phyloP scores from a whole-genome alignment of 2,888 invertebrate species.

The Lysandra bellargus region DNA sequence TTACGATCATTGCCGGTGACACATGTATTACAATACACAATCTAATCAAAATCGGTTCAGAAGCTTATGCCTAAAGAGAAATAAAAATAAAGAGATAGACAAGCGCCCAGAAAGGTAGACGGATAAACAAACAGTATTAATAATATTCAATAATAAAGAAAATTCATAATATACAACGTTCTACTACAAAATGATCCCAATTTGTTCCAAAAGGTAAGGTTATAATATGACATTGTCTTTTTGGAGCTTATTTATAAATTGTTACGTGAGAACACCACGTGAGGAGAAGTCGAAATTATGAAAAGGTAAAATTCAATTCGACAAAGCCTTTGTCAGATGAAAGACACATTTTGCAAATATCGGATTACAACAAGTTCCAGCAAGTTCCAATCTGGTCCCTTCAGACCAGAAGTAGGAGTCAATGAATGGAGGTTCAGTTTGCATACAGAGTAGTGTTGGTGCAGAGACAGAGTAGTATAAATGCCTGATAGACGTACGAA shows the following conservation, averaged over 20 bases:
- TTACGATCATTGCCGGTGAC: too few relatives aligned
- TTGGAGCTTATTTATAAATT: background rate
- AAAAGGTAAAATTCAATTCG: constrained; percentile 8
- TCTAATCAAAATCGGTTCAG: too few relatives aligned
- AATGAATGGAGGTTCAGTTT: constrained; percentile 44
- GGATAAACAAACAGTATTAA: too few relatives aligned
- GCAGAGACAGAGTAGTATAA: background rate
- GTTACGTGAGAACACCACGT: background rate
- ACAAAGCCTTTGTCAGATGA: constrained; percentile 8
- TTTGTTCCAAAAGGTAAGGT: too few relatives aligned
- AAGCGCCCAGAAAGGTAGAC: too few relatives aligned
- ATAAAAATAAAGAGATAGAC: too few relatives aligned
- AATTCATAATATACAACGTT: too few relatives aligned
- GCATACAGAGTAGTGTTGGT: constrained; percentile 36
- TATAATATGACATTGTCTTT: background rate
- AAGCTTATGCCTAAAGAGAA: too few relatives aligned
- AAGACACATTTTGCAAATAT: constrained; percentile 27
- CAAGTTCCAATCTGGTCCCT: constrained; percentile 33
- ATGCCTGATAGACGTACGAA: too few relatives aligned
- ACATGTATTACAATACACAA: too few relatives aligned
- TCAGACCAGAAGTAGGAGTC: constrained; percentile 41
- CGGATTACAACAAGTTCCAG: constrained; percentile 32
- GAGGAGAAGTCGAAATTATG: constrained; percentile 23
- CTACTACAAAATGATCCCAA: too few relatives aligned
- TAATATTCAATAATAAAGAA: too few relatives aligned